Evolutionary conservation across 1,140 invertebrate genomes (phyloP), one percentile per base, ranked within the genome.

Genomic region (Panagrolaimus sp.): DNA sequence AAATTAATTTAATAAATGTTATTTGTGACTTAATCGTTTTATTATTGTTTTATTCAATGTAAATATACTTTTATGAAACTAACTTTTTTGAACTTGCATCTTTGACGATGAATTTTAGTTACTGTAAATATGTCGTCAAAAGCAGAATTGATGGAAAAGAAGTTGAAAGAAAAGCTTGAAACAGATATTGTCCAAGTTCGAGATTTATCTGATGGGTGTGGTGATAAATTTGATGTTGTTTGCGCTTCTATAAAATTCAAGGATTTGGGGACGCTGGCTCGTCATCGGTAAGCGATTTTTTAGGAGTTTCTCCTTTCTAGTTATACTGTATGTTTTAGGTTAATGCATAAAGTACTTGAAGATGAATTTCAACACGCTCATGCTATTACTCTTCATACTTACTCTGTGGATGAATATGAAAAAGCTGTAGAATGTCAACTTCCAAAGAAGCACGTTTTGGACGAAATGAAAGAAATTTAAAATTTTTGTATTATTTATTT

Each of bases 141-240:
- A 38, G 31, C 31, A 4, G 31, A 38, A 38, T 38, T 38, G 7
- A 38, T 38, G 31, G 31, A 57, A 27, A 20, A 57, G 8, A 57
- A 20, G 51, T 25, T 57, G 9, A 57, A 57, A 27, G 51, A 57
- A 57, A 57, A 57, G n/a, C 51, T 57, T 27, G 51, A 57, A 13
- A 57, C 51, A 11, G 51, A 57, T 20, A 16, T 57, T 5, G 51
- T 57, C 3, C 51, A 57, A 27, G 51, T 57, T 57, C 16, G 7
- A 0, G 92, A 94, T 85, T 87, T 91, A 73, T 92, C 91, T 27
- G 91, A 92, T 87, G 92, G 92, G 53, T 95, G 92, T 85, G 92
- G 92, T 25, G 89, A 87, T 38, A 95, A 93, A 82, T 93, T 93
- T 84, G 88, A 88, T 66, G 90, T 88, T 23, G 70, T 92, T 8